Base-by-base conservation (phyloP, 2,113 vertebrate species). In the Ivindomyrus marchei region DNA sequence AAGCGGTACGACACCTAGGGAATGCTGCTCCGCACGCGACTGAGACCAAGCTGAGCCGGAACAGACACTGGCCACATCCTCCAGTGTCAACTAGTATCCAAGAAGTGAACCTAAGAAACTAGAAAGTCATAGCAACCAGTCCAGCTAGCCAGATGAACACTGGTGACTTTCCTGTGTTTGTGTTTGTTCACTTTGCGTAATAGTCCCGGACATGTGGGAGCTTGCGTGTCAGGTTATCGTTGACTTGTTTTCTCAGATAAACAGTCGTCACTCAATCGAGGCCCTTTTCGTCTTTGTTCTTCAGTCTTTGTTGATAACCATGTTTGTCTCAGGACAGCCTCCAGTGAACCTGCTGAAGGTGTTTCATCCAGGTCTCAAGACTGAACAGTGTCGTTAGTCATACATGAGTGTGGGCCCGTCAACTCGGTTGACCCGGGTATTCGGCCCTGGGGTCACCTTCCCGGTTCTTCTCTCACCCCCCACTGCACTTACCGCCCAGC, bases 1-100 rank as follows among this genome's bases (percentile, higher is more conserved):
- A 31, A 42, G n/a, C 88, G 19, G 24, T 15, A 42, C 11, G 15
- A 36, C 46, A 36, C 47, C 58, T 27, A 74, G 88, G 90, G 90
- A 89, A 92, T 93, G 90, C 62, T 56, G 17, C 42, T 89, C 11
- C 2, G 10, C 53, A 39, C 88, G 52, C 19, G 62, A 85, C 4
- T 83, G 66, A 27, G 89, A 86, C 4, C 5, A 19, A 4, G 11
- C 39, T 42, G 13, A 7, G 1, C 66, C 10, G 0, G 24, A 66
- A 52, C 50, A 17, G 50, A 52, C 50, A 52, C 50, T 52, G 50
- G 50, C 50, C 8, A 5, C 70, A 74, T 77, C 70, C 13, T 39
- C 9, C 24, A 66, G n/a, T 9, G 58, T 39, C 4, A 77, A 77
- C 11, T 39, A 17, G 70, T 7, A 39, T 39, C 70, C 70, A 39